Conservation (phyloP, 2,113 vertebrate genomes). For the Alectura lathami region DNA sequence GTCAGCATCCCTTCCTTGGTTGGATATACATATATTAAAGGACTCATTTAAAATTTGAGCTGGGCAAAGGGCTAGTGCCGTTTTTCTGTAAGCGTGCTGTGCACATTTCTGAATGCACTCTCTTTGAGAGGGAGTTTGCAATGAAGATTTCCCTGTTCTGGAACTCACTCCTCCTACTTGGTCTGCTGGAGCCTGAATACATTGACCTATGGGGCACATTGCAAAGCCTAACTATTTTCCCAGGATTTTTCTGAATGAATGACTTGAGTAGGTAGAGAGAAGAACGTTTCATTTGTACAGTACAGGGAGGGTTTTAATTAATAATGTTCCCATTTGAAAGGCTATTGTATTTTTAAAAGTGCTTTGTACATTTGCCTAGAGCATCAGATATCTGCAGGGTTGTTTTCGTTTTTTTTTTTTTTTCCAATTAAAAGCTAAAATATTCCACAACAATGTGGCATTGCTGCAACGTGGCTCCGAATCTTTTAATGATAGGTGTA, state of each 20-base stretch:
- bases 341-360: slow-evolving; percentile 46
- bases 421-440: slow-evolving; percentile 22
- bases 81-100: background rate
- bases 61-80: background rate
- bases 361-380: slow-evolving; percentile 6
- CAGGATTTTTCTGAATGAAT: slow-evolving; percentile 73
- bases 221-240: slow-evolving; percentile 66
- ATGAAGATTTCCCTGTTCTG: slow-evolving; percentile 36
- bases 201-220: slow-evolving; percentile 61
- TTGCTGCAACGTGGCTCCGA: background rate
- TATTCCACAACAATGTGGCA: background rate
- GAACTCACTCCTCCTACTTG: slow-evolving; percentile 59
- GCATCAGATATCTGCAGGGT: background rate
- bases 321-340: slow-evolving; percentile 58
- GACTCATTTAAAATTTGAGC: slow-evolving; percentile 1
- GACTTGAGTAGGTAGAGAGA: slow-evolving; percentile 67
- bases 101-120: slow-evolving; percentile 11
- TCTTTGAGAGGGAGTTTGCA: background rate
- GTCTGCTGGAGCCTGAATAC: slow-evolving; percentile 52
- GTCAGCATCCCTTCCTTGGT: slow-evolving; percentile 1
- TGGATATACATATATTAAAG: slow-evolving; percentile 12
- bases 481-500: background rate
- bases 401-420: background rate
- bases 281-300: slow-evolving; percentile 64
- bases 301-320: slow-evolving; percentile 62